A percentile compares a stretch with the other conserved stretches of the same genome.
Conservation (phyloP, 2,888 invertebrate species). For the Stramonita haemastoma region DNA sequence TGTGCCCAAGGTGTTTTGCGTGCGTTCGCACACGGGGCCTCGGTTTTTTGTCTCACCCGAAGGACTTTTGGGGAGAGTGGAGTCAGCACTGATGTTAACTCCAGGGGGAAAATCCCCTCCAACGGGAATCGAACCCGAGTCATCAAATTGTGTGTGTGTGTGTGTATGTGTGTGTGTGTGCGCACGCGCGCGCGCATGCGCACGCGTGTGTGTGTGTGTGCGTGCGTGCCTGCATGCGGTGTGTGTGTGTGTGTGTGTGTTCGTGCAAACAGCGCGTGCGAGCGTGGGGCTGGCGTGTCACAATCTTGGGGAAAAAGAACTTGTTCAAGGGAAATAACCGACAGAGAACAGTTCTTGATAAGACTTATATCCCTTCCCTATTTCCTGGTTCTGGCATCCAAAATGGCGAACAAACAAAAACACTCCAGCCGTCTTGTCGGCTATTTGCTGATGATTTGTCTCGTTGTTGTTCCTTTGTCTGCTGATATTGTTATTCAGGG, state of each 20-base stretch:
- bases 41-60: no score
- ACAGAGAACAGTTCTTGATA: not conserved
- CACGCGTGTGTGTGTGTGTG: conserved; percentile 26
- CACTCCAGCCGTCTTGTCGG: not conserved
- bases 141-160: conserved; percentile 21
- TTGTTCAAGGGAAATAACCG: not conserved
- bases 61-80: no score
- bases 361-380: not conserved
- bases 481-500: conserved; percentile 52
- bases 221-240: not conserved
- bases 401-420: conserved; percentile 25
- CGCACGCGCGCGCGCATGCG: not conserved
- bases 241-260: conserved; percentile 23
- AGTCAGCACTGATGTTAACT: no score
- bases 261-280: no score
- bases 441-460: not conserved
- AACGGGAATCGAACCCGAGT: no score
- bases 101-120: no score
- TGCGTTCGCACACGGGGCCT: no score
- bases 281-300: no score
- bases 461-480: conserved; percentile 32
- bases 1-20: no score
- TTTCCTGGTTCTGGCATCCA: conserved; percentile 30
- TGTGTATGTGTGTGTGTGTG: not conserved
- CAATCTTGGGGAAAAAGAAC: no score